Conservation (phyloP, 2,113 vertebrate species). For the Pandion haliaetus region DNA sequence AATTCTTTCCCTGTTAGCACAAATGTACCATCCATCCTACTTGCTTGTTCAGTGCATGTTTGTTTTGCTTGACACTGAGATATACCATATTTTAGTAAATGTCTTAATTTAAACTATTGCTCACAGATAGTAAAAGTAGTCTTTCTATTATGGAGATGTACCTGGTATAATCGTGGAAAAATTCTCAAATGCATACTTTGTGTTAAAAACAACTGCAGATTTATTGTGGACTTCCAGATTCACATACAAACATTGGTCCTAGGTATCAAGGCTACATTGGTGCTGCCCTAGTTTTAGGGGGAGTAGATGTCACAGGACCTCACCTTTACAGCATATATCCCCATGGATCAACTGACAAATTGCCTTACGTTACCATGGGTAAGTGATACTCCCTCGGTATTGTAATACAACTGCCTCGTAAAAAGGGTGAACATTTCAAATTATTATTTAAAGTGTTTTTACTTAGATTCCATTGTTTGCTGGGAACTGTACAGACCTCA, state of each 20-base stretch:
- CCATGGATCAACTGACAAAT: conserved; percentile 96
- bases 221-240: not conserved
- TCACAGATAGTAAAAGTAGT: not conserved
- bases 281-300: conserved; percentile 91
- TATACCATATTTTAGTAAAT: accelerated
- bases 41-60: not conserved
- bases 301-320: conserved; percentile 90
- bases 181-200: not conserved
- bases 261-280: conserved; percentile 99
- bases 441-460: accelerated
- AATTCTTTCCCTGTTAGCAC: not conserved
- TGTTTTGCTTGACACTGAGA: not conserved
- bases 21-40: not conserved
- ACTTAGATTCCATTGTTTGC: accelerated
- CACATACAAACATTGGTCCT: not conserved
- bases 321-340: conserved; percentile 98
- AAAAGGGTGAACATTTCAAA: accelerated
- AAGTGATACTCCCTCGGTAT: conserved; percentile 25
- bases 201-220: not conserved
- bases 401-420: not conserved
- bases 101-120: not conserved
- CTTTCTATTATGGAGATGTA: accelerated
- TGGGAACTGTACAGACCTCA: not conserved
- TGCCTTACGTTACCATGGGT: conserved; percentile 99
- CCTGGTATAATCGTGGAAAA: accelerated